A percentile compares a stretch with the other conserved stretches of the same genome.
phyloP scores from a whole-genome alignment of 2,113 vertebrate species.

The Ptilorrhoa leucosticta region DNA sequence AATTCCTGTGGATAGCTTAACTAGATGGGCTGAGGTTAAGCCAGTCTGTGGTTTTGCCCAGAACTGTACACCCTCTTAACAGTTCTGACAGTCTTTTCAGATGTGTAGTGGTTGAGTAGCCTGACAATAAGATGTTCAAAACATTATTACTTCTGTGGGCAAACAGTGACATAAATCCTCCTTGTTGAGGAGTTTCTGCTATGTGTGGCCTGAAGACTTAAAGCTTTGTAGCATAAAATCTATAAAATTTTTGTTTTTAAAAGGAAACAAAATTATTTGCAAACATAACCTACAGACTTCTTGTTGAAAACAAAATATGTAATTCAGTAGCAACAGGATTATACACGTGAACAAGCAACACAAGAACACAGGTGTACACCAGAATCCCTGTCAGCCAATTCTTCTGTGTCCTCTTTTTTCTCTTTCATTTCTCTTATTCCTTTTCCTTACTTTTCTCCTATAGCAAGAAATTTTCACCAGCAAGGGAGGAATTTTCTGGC shows the following conservation, averaged over 20 bases:
- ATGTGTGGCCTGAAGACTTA: background rate
- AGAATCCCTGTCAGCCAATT: background rate
- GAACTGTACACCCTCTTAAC: background rate
- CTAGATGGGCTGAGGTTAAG: background rate
- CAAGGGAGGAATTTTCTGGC: background rate
- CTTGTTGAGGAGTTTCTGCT: background rate
- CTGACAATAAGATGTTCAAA: background rate
- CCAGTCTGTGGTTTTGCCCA: background rate
- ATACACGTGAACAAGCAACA: background rate
- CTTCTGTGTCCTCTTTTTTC: background rate
- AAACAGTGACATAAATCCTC: background rate
- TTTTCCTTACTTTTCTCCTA: background rate
- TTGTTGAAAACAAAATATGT: background rate
- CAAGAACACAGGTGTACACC: background rate
- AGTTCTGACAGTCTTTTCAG: background rate
- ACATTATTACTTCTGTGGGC: background rate
- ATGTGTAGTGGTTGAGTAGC: background rate
- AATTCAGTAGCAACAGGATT: background rate
- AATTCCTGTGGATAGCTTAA: background rate
- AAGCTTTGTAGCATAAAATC: background rate
- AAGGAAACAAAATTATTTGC: background rate
- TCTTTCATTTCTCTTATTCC: background rate
- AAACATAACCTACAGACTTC: background rate
- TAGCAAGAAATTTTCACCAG: background rate
- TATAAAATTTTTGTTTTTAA: background rate